These are phyloP conservation scores for Lypha dubia DNA, from an alignment of 2,888 invertebrate genomes.

Conservation along the genomic window DNA sequence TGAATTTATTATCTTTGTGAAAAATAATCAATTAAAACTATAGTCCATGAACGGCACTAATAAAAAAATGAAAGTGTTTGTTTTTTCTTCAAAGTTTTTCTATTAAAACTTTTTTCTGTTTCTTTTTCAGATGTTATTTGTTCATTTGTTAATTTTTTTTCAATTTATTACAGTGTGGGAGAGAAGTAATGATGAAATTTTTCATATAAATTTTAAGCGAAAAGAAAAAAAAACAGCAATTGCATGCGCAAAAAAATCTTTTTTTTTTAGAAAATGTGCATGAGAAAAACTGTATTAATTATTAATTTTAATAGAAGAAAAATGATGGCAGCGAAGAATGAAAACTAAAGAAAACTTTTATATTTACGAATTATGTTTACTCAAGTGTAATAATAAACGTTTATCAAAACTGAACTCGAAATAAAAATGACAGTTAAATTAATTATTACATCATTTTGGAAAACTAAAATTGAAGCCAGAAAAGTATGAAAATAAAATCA, in stretches of 20 bases:
- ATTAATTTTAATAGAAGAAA: slow-evolving; percentile 20
- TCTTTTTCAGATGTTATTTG: neutral
- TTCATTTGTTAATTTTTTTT: slow-evolving; percentile 13
- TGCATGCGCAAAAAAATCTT: slow-evolving; percentile 58
- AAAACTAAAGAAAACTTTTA: slow-evolving; percentile 10
- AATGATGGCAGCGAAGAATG: slow-evolving; percentile 5
- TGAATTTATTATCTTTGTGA: neutral
- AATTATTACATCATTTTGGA: slow-evolving; percentile 36
- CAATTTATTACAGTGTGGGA: slow-evolving; percentile 54
- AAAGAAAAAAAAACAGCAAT: slow-evolving; percentile 28
- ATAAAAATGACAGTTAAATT: slow-evolving; percentile 21
- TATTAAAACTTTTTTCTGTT: neutral
- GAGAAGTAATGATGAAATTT: slow-evolving; percentile 46
- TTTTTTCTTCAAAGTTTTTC: slow-evolving; percentile 2
- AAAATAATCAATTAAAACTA: neutral
- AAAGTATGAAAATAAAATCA: neutral
- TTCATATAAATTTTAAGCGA: slow-evolving; percentile 26
- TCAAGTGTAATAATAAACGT: slow-evolving; percentile 57
- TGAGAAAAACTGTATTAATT: slow-evolving; percentile 57
- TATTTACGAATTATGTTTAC: slow-evolving; percentile 32
- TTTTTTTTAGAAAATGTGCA: slow-evolving; percentile 4
- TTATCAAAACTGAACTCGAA: neutral
- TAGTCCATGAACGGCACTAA: neutral
- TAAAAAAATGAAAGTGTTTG: slow-evolving; percentile 44
- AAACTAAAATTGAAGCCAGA: neutral